Evolutionary conservation across 2,888 invertebrate genomes (phyloP), one percentile per base, ranked within the genome.

Genomic region (Xylophagus ater): DNA sequence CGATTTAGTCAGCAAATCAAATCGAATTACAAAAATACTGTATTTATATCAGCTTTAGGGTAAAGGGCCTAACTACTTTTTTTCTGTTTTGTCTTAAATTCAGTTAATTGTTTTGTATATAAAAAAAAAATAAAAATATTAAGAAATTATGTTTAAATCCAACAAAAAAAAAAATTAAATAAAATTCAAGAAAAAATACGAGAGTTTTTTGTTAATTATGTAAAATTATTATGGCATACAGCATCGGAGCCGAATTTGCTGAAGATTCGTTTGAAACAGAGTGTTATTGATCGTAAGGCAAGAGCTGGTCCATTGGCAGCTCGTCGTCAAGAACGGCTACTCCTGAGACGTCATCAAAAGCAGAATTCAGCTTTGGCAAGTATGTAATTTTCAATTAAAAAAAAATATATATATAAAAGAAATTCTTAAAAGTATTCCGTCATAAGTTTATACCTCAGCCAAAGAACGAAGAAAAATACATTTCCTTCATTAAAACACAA

Each of bases 211-310:
- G 17, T 42, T 20, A 43, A 40, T 40, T 43, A 41, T 41, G 35
- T n/a, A n/a, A n/a, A n/a, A n/a, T n/a, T n/a, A n/a, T 37, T 37
- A 37, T 33, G 32, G 25, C 24, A 19, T 38, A 58, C 75, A 88
- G 92, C 92, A 64, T 93, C 93, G 70, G 93, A 93, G 78, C 92
- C 93, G 56, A 93, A 94, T 76, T 78, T 93, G 71, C 76, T 88
- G 72, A 89, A 88, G 75, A 83, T 88, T 69, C 81, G 87, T 52
- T 76, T 88, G 64, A 89, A 88, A 72, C 86, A 90, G 72, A 87
- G 93, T 65, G 92, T 93, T 64, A 84, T 89, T 73, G 92, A 93
- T 69, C 79, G 92, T 52, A 81, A 93, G 65, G 85, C 88, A 62
- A 55, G 65, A 42, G 58, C 57, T 47, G 92, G 90, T 64, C 92